Evolutionary conservation across 2,113 vertebrate species (phyloP).

Genomic region (Cebidichthys violaceus): DNA sequence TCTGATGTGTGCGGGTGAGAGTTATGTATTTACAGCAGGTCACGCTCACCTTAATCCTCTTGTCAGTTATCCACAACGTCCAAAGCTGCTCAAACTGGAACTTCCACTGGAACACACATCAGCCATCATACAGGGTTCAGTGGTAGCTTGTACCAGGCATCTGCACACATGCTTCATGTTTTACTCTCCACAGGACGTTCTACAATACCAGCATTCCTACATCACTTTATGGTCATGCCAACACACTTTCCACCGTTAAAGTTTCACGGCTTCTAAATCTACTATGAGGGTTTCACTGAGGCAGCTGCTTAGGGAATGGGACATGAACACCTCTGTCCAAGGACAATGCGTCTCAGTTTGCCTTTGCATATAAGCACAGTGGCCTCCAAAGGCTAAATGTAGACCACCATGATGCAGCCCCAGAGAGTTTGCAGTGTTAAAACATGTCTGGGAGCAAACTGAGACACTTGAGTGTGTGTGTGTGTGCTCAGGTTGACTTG

Average conservation of each 20-base stretch:
- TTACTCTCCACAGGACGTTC: constrained; percentile 64
- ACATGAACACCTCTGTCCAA: constrained; percentile 54
- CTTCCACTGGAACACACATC: constrained; percentile 68
- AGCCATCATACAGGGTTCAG: background rate
- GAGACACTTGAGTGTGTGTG: constrained; percentile 51
- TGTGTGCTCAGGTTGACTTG: constrained; percentile 47
- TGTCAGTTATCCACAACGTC: constrained; percentile 24
- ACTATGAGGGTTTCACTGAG: constrained; percentile 53
- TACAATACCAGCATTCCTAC: constrained; percentile 60
- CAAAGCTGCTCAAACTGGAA: constrained; percentile 58
- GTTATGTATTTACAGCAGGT: constrained; percentile 28
- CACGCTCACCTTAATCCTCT: constrained; percentile 32
- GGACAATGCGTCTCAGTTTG: constrained; percentile 64
- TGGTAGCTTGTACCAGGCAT: constrained; percentile 77
- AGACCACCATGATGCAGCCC: constrained; percentile 74
- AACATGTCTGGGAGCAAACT: constrained; percentile 68
- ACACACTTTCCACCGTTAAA: constrained; percentile 77
- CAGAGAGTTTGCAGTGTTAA: constrained; percentile 65
- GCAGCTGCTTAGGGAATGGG: constrained; percentile 67
- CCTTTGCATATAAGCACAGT: constrained; percentile 37
- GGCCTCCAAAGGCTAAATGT: constrained; percentile 65
- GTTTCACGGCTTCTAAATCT: constrained; percentile 80
- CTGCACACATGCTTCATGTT: constrained; percentile 75
- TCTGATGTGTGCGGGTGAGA: constrained; percentile 19
- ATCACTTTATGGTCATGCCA: constrained; percentile 82